These are phyloP conservation scores for Drosophila pachea DNA, from an alignment of 1,140 invertebrate genomes.

Conservation along the genomic window DNA sequence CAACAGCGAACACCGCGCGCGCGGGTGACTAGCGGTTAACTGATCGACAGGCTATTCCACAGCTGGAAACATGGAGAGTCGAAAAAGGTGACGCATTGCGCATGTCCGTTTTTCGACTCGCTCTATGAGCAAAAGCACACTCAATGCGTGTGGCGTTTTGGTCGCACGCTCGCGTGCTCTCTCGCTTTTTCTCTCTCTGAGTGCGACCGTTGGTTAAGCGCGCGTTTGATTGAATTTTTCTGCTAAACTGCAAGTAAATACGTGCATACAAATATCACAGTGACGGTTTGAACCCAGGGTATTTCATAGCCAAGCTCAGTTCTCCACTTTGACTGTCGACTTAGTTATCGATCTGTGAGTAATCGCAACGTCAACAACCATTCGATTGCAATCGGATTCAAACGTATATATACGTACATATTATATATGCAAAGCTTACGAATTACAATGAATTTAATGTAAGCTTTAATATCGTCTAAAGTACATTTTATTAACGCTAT, in stretches of 20 bases:
- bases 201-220: neutral
- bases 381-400: neutral
- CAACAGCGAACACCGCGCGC: conserved; percentile 37
- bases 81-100: conserved; percentile 31
- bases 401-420: neutral
- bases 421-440: neutral
- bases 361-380: neutral
- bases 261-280: neutral
- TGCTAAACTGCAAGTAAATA: neutral
- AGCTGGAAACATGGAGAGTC: conserved; percentile 34
- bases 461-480: neutral
- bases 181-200: neutral
- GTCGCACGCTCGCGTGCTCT: no score
- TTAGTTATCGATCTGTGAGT: conserved; percentile 10
- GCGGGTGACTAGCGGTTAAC: conserved; percentile 47
- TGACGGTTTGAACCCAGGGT: neutral
- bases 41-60: conserved; percentile 37
- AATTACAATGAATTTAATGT: neutral
- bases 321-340: neutral
- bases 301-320: neutral
- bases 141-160: neutral
- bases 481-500: neutral
- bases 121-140: neutral
- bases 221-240: neutral
- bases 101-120: conserved; percentile 7